Conservation (phyloP, 2,888 invertebrate species). For the Patella caerulea region DNA sequence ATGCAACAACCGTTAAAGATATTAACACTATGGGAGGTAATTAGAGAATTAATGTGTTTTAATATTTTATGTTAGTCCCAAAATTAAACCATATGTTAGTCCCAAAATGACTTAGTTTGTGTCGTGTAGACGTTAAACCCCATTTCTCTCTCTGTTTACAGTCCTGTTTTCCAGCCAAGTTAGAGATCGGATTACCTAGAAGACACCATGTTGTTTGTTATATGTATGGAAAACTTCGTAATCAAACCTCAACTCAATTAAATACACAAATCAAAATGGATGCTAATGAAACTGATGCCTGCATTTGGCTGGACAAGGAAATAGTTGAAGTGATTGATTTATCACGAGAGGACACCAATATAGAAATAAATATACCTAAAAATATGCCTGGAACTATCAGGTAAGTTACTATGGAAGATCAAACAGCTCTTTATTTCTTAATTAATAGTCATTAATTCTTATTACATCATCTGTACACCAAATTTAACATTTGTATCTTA, state of each 20-base stretch:
- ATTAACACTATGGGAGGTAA: constrained; percentile 61
- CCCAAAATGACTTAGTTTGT: too few species aligned
- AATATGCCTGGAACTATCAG: background rate
- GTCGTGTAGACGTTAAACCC: too few species aligned
- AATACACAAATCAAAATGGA: constrained; percentile 58
- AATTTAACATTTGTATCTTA: too few species aligned
- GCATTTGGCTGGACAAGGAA: constrained; percentile 66
- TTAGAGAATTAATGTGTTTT: constrained; percentile 15
- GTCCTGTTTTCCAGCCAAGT: constrained; percentile 71
- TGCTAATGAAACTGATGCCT: constrained; percentile 69
- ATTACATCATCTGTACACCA: too few species aligned
- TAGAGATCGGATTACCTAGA: constrained; percentile 68
- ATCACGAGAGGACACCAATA: background rate
- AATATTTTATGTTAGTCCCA: too few species aligned
- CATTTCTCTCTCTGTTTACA: too few species aligned
- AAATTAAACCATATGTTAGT: too few species aligned
- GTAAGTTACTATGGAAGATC: too few species aligned
- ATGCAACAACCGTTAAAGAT: constrained; percentile 35
- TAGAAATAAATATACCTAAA: background rate
- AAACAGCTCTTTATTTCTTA: too few species aligned
- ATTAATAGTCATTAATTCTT: too few species aligned
- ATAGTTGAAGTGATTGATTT: constrained; percentile 14
- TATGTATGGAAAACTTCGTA: constrained; percentile 61
- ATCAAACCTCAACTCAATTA: constrained; percentile 47
- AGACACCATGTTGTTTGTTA: constrained; percentile 73